Evolutionary conservation across 2,888 invertebrate species (phyloP).

Genomic region (Coelogynopora nodosa): DNA sequence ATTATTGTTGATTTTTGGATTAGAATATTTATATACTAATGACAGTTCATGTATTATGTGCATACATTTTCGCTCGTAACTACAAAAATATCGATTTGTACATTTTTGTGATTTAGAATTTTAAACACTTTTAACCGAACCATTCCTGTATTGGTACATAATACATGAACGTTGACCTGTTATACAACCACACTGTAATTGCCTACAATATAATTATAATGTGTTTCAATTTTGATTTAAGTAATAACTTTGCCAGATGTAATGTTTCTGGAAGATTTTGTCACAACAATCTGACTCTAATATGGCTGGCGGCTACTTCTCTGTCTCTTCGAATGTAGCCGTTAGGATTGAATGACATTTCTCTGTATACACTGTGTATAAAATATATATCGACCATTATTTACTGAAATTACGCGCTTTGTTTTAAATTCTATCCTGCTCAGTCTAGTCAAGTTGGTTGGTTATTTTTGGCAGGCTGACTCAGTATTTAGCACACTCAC

Average conservation of each 20-base stretch:
- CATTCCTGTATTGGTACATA: too few species aligned
- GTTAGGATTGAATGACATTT: not conserved
- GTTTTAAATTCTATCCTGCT: too few species aligned
- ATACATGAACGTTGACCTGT: not conserved
- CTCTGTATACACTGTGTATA: not conserved
- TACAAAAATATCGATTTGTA: too few species aligned
- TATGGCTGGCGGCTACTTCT: not conserved
- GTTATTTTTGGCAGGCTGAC: too few species aligned
- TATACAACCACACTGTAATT: not conserved
- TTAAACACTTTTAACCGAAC: too few species aligned
- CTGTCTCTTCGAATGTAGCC: not conserved
- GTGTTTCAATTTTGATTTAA: not conserved
- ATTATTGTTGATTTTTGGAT: not conserved
- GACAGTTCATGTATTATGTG: not conserved
- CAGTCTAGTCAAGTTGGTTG: too few species aligned
- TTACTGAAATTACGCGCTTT: not conserved
- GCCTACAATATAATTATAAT: not conserved
- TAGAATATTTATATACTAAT: not conserved
- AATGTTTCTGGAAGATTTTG: not conserved
- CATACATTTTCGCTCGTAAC: too few species aligned
- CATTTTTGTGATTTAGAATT: too few species aligned
- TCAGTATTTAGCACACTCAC: too few species aligned
- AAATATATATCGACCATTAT: not conserved
- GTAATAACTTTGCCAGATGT: not conserved
- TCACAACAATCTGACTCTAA: not conserved